Percentiles rank a stretch among this genome's conserved stretches.
Evolutionary conservation across 92 coral and sea anemone species (phyloP).

Genomic region (Heliopora coerulea): DNA sequence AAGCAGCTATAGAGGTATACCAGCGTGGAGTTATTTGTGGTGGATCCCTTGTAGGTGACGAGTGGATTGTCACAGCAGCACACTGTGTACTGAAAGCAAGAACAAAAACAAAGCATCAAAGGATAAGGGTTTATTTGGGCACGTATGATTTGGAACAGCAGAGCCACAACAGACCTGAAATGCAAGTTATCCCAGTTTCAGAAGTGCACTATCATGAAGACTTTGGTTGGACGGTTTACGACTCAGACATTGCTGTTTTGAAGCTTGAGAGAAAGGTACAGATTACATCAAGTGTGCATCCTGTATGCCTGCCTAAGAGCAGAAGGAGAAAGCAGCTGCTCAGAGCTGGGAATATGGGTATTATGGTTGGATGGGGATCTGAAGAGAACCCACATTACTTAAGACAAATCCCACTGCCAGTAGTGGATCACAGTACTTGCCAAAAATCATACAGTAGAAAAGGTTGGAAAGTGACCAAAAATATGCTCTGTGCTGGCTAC

Average conservation of each 20-base stretch:
- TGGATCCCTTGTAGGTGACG: slow-evolving; percentile 79
- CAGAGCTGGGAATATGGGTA: slow-evolving; percentile 65
- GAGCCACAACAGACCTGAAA: slow-evolving; percentile 47
- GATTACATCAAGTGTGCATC: slow-evolving; percentile 82
- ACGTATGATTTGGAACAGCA: slow-evolving; percentile 65
- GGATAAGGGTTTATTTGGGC: slow-evolving; percentile 70
- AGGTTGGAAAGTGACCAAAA: slow-evolving; percentile 71
- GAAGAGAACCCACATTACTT: slow-evolving; percentile 49
- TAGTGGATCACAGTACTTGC: slow-evolving; percentile 63
- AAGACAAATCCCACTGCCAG: slow-evolving; percentile 73
- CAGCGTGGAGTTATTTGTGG: slow-evolving; percentile 68
- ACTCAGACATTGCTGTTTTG: slow-evolving; percentile 86
- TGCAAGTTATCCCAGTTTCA: slow-evolving; percentile 70
- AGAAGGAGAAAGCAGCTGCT: slow-evolving; percentile 63
- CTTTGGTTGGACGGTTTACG: slow-evolving; percentile 74
- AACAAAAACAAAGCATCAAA: slow-evolving; percentile 35
- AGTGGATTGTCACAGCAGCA: slow-evolving; percentile 96
- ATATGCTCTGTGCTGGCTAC: slow-evolving; percentile 95
- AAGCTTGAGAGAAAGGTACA: slow-evolving; percentile 70
- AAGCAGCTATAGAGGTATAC: slow-evolving; percentile 66
- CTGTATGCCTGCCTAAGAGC: slow-evolving; percentile 83
- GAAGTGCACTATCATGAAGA: slow-evolving; percentile 64
- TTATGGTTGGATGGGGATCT: slow-evolving; percentile 89
- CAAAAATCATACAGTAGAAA: slow-evolving; percentile 64
- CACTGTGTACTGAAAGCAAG: slow-evolving; percentile 67